phyloP scores from a whole-genome alignment of 2,797 vertebrate genomes.

The Girardinus metallicus region DNA sequence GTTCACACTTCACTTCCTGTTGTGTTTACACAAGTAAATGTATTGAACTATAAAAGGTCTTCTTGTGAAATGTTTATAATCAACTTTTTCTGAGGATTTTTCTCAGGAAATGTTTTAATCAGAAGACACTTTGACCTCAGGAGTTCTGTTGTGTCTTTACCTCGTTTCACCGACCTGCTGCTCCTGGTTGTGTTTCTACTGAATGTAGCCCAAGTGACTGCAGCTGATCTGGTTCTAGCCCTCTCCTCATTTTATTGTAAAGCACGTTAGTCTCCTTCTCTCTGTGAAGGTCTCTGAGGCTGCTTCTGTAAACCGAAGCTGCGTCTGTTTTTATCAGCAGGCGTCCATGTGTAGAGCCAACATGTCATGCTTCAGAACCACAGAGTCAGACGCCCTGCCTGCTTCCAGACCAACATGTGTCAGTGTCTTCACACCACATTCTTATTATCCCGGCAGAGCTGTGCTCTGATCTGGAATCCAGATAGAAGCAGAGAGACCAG shows the following conservation, averaged over 20 bases:
- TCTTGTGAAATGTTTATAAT: neutral
- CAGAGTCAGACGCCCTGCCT: conserved; percentile 11
- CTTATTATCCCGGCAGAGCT: conserved; percentile 12
- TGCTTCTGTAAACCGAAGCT: neutral
- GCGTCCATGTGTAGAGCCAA: neutral
- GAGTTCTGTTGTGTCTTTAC: neutral
- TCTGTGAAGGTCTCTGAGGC: neutral
- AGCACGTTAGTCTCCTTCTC: neutral
- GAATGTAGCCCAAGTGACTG: neutral
- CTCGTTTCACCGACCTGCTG: neutral
- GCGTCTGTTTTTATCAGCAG: conserved; percentile 7
- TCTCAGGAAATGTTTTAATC: neutral
- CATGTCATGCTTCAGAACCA: conserved; percentile 1
- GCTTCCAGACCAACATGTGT: conserved; percentile 42
- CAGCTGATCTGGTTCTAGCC: neutral
- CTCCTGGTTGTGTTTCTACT: neutral
- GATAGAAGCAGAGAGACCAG: conserved; percentile 12
- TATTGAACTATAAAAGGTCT: neutral
- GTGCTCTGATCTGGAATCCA: conserved; percentile 36
- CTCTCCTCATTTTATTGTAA: neutral
- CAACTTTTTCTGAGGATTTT: neutral
- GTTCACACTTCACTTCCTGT: neutral
- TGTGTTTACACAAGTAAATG: neutral
- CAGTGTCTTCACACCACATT: conserved; percentile 18
- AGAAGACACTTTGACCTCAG: neutral